These are phyloP conservation scores for Eleutherodactylus coqui DNA, from an alignment of 2,797 vertebrate species.

Conservation along the genomic window DNA sequence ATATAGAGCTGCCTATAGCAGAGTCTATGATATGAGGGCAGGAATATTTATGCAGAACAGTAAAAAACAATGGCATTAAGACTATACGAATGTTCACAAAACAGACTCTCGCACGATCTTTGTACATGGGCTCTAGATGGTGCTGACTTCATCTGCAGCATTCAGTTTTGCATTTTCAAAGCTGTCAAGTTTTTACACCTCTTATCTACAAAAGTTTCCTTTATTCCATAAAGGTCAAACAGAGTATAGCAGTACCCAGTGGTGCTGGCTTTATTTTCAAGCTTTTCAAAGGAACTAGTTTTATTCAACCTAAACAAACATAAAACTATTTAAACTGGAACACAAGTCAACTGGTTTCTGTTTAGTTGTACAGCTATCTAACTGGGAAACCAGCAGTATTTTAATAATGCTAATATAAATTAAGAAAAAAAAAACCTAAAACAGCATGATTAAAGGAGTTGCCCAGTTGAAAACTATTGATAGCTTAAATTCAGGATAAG, in stretches of 20 bases:
- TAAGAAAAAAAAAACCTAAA: too few relatives aligned
- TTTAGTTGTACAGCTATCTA: neutral
- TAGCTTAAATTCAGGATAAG: too few relatives aligned
- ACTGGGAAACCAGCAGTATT: too few relatives aligned
- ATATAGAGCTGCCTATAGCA: neutral
- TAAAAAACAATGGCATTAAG: neutral
- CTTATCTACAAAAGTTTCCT: conserved; percentile 29
- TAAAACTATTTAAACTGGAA: conserved; percentile 7
- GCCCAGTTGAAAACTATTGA: too few relatives aligned
- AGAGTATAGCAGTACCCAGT: conserved; percentile 19
- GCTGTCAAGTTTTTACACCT: conserved; percentile 36
- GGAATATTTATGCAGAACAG: neutral
- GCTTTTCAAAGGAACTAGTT: neutral
- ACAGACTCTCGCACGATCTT: neutral
- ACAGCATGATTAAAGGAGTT: too few relatives aligned
- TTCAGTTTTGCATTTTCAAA: conserved; percentile 17
- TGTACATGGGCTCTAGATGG: conserved; percentile 1
- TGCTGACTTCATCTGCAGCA: conserved; percentile 7
- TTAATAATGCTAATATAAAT: too few relatives aligned
- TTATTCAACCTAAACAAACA: conserved; percentile 21
- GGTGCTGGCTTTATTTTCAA: conserved; percentile 22
- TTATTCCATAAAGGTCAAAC: conserved; percentile 49
- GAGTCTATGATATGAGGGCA: neutral
- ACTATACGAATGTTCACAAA: neutral
- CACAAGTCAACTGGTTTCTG: neutral